Percentiles rank a stretch among this genome's conserved stretches.
These are phyloP conservation scores for Axis porcinus DNA, from an alignment of 2,113 vertebrate genomes.

Conservation along the genomic window DNA sequence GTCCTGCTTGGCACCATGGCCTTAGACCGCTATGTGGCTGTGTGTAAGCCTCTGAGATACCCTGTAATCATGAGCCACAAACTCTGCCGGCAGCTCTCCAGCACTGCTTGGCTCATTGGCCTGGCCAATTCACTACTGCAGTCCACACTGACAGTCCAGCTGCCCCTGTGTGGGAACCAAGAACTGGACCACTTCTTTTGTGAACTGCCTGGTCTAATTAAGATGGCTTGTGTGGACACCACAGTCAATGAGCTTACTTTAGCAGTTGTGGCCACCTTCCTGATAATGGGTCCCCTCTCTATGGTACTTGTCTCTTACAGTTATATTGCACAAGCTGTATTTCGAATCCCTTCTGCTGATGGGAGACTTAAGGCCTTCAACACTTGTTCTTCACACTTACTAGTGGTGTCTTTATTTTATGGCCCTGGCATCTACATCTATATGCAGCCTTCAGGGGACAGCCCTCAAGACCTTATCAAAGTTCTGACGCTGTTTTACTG, in stretches of 20 bases:
- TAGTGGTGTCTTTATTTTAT: slow-evolving; percentile 54
- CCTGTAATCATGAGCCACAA: slow-evolving; percentile 65
- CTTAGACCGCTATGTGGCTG: slow-evolving; percentile 72
- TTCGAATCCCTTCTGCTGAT: slow-evolving; percentile 21
- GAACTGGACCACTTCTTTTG: slow-evolving; percentile 55
- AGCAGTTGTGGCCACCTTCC: not conserved
- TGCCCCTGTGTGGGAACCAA: slow-evolving; percentile 54
- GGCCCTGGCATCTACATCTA: slow-evolving; percentile 50
- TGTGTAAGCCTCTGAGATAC: slow-evolving; percentile 77
- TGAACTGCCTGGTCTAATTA: slow-evolving; percentile 45
- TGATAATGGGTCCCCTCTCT: slow-evolving; percentile 23
- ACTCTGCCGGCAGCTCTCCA: slow-evolving; percentile 49
- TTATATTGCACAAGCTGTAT: slow-evolving; percentile 16
- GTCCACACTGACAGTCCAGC: slow-evolving; percentile 50
- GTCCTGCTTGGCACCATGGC: slow-evolving; percentile 74
- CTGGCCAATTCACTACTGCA: slow-evolving; percentile 47
- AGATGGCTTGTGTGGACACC: slow-evolving; percentile 44
- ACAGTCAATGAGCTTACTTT: not conserved
- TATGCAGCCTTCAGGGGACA: not conserved
- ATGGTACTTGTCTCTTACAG: slow-evolving; percentile 50
- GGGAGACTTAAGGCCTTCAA: slow-evolving; percentile 25
- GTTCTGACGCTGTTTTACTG: slow-evolving; percentile 51
- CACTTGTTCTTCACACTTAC: slow-evolving; percentile 28
- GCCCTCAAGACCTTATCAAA: slow-evolving; percentile 15
- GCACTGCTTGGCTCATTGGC: slow-evolving; percentile 65